phyloP scores from a whole-genome alignment of 92 coral and sea anemone species.

The Epizoanthus illoricatus region DNA sequence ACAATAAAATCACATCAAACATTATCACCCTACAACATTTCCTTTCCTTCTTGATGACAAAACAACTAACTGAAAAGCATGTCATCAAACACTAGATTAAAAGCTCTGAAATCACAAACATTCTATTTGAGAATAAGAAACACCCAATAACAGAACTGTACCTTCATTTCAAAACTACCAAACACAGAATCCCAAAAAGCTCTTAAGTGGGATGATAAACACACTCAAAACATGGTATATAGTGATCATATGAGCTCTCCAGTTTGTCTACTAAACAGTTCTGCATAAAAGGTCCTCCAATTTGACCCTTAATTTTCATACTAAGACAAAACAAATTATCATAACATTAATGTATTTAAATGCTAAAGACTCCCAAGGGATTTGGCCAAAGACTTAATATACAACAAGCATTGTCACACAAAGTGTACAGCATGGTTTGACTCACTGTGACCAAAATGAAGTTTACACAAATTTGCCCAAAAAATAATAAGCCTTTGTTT shows the following conservation, averaged over 20 bases:
- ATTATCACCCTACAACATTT: no score
- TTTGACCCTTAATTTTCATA: conserved; percentile 14
- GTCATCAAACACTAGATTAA: background rate
- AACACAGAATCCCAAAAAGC: background rate
- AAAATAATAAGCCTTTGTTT: conserved; percentile 3
- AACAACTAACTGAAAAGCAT: background rate
- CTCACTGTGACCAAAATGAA: background rate
- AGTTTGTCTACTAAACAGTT: conserved; percentile 8
- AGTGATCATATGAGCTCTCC: background rate
- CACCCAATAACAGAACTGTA: background rate
- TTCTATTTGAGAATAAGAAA: background rate
- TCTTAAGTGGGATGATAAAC: background rate
- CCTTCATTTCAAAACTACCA: conserved; percentile 15
- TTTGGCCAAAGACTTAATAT: background rate
- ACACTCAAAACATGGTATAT: background rate
- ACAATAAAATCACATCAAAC: no score
- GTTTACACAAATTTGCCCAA: background rate
- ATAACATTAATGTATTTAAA: conserved; percentile 5
- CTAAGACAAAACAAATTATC: conserved; percentile 19
- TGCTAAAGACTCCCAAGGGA: conserved; percentile 23
- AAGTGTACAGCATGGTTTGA: background rate
- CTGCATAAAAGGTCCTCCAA: conserved; percentile 12
- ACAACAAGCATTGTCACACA: conserved; percentile 1
- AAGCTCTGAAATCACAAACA: background rate
- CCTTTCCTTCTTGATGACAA: background rate